A percentile compares a stretch with the other conserved stretches of the same genome.
Evolutionary conservation across 2,888 invertebrate genomes (phyloP).

Genomic region (Eupithecia centaureata): DNA sequence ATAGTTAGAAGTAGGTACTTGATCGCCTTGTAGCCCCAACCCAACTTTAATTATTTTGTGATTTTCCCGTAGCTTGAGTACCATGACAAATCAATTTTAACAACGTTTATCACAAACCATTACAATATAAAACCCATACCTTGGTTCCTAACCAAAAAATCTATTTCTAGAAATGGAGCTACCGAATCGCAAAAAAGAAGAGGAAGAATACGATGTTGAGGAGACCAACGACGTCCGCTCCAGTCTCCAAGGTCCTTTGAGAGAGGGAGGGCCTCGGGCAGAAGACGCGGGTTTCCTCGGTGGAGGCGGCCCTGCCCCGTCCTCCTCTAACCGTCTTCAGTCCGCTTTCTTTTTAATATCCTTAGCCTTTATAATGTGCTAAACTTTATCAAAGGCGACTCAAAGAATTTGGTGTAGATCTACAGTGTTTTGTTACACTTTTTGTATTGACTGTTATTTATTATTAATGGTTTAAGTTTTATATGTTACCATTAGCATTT

Average conservation of each 20-base stretch:
- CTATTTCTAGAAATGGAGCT: constrained; percentile 84
- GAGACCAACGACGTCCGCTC: constrained; percentile 84
- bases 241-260: constrained; percentile 86
- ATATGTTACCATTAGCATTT: not conserved
- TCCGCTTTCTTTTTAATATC: constrained; percentile 70
- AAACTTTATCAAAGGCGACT: constrained; percentile 54
- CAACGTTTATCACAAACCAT: too few species aligned
- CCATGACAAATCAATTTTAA: too few species aligned
- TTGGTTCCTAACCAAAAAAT: not conserved
- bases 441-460: not conserved
- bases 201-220: constrained; percentile 66
- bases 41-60: too few species aligned
- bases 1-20: too few species aligned
- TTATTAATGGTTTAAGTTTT: not conserved
- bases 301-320: constrained; percentile 61
- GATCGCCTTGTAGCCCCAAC: too few species aligned
- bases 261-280: constrained; percentile 83
- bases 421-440: not conserved
- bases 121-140: too few species aligned
- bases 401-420: not conserved
- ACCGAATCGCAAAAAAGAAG: constrained; percentile 81
- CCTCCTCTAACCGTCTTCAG: constrained; percentile 54
- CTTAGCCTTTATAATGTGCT: constrained; percentile 66
- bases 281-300: constrained; percentile 78
- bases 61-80: too few species aligned